Base-by-base conservation (phyloP, 2,888 invertebrate species). In the Tubulanus polymorphus region DNA sequence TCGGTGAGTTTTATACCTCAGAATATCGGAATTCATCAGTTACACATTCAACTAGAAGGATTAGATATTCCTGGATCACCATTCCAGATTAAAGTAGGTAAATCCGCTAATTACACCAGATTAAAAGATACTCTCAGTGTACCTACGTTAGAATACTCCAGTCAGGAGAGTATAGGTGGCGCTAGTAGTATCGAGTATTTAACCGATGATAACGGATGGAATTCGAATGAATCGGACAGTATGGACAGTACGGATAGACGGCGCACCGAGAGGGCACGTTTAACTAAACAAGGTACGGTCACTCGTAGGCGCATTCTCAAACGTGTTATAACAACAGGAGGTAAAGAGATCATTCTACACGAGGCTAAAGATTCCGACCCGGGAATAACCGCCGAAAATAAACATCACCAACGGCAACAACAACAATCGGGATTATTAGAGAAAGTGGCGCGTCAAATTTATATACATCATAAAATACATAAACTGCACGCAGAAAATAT, bases 21-120 rank as follows among this genome's bases (percentile, higher is more conserved):
- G 3, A 68, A 60, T 27, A 64, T 69, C 0, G 75, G 75, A 5
- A 59, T 63, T 12, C 70, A 75, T 41, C 58, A 62, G 6, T 63
- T 74, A 20, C 59, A 64, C 3, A 61, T 75, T 12, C 62, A 67
- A 45, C 71, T 69, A 61, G 67, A 68, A 23, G 67, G 65, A 18
- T 54, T 56, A 15, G 65, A 71, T 49, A 66, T 74, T 12, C 63
- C 66, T 25, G 72, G 69, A 15, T 71, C 72, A 45, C 74, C 75
- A 0, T 73, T 68, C 54, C 64, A 65, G 46, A 65, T 69, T 3
- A 69, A 66, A 56, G 66, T 74, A 28, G 51, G 52, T 6, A 37
- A 59, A 15, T 45, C 52, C 15, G 48, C 27, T 10, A 26, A 12
- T 2, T n/a, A n/a, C n/a, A n/a, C n/a, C n/a, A n/a, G n/a, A n/a